These are phyloP conservation scores for Oithona nana DNA, from an alignment of 2,888 invertebrate species.

Conservation along the genomic window DNA sequence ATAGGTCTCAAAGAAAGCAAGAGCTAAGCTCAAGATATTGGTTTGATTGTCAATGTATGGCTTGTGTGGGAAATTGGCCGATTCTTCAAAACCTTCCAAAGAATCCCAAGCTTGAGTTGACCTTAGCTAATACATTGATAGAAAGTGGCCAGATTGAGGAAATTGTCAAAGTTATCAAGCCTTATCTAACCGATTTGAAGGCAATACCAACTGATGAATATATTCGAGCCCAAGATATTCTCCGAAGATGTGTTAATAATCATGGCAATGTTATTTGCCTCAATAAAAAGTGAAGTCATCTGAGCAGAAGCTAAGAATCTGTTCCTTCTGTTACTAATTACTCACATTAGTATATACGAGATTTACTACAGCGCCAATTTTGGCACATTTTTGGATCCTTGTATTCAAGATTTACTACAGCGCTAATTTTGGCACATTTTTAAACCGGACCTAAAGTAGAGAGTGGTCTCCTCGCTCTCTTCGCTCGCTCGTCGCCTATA, in stretches of 20 bases:
- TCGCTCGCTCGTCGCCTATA: too few relatives aligned
- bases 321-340: too few relatives aligned
- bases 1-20: conserved; percentile 39
- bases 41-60: conserved; percentile 50
- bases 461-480: too few relatives aligned
- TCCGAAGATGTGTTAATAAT: background rate
- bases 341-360: too few relatives aligned
- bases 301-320: too few relatives aligned
- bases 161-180: background rate
- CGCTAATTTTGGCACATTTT: too few relatives aligned
- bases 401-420: too few relatives aligned
- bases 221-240: background rate
- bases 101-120: background rate
- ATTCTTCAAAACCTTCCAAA: conserved; percentile 38
- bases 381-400: too few relatives aligned
- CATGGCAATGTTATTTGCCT: background rate
- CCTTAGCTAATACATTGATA: background rate
- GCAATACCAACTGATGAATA: background rate
- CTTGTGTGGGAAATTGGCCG: conserved; percentile 58
- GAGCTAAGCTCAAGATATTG: conserved; percentile 46
- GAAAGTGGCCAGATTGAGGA: background rate
- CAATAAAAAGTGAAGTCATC: too few relatives aligned
- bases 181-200: background rate
- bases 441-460: too few relatives aligned
- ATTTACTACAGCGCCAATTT: too few relatives aligned